Base-by-base conservation (phyloP, 2,888 invertebrate species). In the Protonemura montana region DNA sequence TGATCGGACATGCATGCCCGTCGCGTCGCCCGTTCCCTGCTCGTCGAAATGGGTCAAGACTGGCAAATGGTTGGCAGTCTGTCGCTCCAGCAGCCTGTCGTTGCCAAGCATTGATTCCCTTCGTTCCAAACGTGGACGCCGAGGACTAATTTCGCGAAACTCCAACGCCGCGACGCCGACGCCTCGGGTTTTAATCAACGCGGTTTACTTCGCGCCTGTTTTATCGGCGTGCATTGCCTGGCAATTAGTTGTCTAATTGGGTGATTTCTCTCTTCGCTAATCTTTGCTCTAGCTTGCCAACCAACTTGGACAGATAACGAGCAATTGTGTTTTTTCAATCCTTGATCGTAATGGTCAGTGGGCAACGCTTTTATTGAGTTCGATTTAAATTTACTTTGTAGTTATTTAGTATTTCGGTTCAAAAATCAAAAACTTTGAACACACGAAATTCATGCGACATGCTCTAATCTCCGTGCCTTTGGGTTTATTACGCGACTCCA, bases 141-240 rank as follows among this genome's bases (percentile, higher is more conserved):
- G 59, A 59, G 35, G 59, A 21, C 13, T 59, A 7, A 59, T 59
- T 21, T 13, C 78, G n/a, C 6, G 78, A 25, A n/a, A 27, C 78
- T 10, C 16, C 78, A 27, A 78, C 78, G 26, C 78, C 78, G n/a
- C n/a, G 78, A 78, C 78, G 78, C 26, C 78, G 78, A 78, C 78
- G 78, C 26, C 78, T 59, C 59, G 59, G 41, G 13, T 59, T 59
- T 59, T 59, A 59, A 59, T 59, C 59, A 59, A 59, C 59, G 59
- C 59, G 16, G 21, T 59, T 59, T 59, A 59, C 21, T n/a, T n/a
- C n/a, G n/a, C n/a, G n/a, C n/a, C n/a, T n/a, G n/a, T n/a, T n/a
- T n/a, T n/a, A n/a, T n/a, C 1, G 59, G 16, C 59, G 59, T 21
- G 59, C 59, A 21, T 59, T 59, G 59, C 59, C 59, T 2, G 1